Conservation (phyloP, 1,140 invertebrate genomes). For the Charaxes varanes region DNA sequence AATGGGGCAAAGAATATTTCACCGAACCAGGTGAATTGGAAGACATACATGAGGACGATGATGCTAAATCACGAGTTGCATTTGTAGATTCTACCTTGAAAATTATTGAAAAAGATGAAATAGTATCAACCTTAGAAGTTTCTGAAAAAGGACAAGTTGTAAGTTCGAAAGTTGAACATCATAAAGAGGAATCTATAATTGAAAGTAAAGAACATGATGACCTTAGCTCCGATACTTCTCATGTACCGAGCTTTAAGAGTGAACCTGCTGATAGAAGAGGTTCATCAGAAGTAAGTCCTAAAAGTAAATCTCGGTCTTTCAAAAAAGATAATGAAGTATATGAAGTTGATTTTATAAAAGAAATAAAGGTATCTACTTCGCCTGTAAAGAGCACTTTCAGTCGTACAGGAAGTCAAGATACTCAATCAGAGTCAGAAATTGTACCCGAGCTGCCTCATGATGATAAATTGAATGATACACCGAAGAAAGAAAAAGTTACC, state of each 20-base stretch:
- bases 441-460: conserved; percentile 69
- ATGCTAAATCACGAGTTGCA: conserved; percentile 49
- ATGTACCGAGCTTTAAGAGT: conserved; percentile 70
- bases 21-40: conserved; percentile 65
- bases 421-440: conserved; percentile 74
- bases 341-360: conserved; percentile 72
- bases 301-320: conserved; percentile 64
- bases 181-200: conserved; percentile 70
- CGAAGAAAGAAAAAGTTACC: conserved; percentile 55
- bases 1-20: conserved; percentile 74
- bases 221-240: conserved; percentile 68
- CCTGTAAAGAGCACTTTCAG: conserved; percentile 69
- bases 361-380: conserved; percentile 70
- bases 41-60: conserved; percentile 58
- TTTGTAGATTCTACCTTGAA: conserved; percentile 62
- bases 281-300: conserved; percentile 62
- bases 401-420: conserved; percentile 74
- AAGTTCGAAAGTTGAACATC: conserved; percentile 64
- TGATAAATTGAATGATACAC: conserved; percentile 46
- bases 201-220: conserved; percentile 73
- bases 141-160: conserved; percentile 68
- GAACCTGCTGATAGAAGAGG: conserved; percentile 58
- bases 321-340: conserved; percentile 71
- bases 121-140: conserved; percentile 59
- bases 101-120: conserved; percentile 69